Evolutionary conservation across 2,113 vertebrate species (phyloP).

Genomic region (Myrmecobius fasciatus): DNA sequence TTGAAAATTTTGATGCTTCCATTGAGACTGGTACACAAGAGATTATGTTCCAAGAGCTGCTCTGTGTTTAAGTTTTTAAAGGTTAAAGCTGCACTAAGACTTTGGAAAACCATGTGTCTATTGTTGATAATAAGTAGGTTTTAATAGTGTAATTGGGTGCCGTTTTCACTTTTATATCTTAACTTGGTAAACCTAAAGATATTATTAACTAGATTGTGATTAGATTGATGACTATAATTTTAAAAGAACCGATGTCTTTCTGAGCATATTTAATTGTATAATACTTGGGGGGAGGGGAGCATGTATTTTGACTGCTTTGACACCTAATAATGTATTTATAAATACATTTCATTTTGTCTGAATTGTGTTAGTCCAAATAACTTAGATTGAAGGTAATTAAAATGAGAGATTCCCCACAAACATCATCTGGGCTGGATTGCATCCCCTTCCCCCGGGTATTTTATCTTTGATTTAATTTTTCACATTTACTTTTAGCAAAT

Average conservation of each 20-base stretch:
- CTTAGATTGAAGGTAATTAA: not conserved
- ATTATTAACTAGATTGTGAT: not conserved
- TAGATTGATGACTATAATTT: not conserved
- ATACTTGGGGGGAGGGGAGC: not conserved
- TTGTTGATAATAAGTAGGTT: not conserved
- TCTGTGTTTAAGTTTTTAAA: not conserved
- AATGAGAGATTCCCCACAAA: not conserved
- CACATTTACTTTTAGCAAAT: constrained; percentile 90
- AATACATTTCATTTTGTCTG: not conserved
- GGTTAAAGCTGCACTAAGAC: not conserved
- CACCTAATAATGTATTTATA: no score
- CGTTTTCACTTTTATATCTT: no score
- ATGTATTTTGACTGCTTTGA: not conserved
- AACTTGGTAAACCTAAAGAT: not conserved
- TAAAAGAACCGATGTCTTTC: not conserved
- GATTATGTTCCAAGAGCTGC: not conserved
- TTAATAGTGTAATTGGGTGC: not conserved
- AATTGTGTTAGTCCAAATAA: not conserved
- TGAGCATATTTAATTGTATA: not conserved
- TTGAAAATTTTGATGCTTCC: not conserved
- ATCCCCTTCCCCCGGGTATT: not conserved
- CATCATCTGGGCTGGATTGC: no score
- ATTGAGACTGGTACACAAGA: not conserved
- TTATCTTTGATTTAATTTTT: constrained; percentile 50
- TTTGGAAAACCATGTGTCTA: not conserved